Evolutionary conservation across 2,888 invertebrate species (phyloP).

Genomic region (Phrixothrix hirtus): DNA sequence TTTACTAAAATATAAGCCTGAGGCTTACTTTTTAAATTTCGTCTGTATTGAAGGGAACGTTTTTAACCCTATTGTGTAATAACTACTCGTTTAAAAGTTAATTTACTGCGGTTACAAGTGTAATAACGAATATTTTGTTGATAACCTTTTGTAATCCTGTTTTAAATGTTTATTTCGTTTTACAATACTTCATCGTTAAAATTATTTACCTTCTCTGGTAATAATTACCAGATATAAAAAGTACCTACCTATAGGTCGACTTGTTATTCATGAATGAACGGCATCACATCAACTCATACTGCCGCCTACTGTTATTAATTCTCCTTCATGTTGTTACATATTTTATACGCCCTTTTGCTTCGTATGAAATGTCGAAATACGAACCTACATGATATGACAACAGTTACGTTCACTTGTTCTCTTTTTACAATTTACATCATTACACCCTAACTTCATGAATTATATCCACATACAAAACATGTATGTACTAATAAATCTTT

Average conservation of each 20-base stretch:
- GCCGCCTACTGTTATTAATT: slow-evolving; percentile 25
- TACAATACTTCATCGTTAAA: slow-evolving; percentile 1
- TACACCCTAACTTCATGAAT: background rate
- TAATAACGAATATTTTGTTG: slow-evolving; percentile 2
- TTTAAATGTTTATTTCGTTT: slow-evolving; percentile 8
- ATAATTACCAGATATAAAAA: slow-evolving; percentile 2
- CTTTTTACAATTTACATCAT: background rate
- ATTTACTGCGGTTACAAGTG: background rate
- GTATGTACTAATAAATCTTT: too few relatives aligned
- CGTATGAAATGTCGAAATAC: slow-evolving; percentile 17
- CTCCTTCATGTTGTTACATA: slow-evolving; percentile 21
- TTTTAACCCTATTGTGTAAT: too few relatives aligned
- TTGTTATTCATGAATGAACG: slow-evolving; percentile 18
- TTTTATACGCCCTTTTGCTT: slow-evolving; percentile 28
- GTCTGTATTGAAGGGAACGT: background rate
- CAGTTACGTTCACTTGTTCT: too few relatives aligned
- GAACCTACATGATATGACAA: slow-evolving; percentile 18
- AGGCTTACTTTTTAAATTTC: background rate
- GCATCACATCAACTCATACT: slow-evolving; percentile 12
- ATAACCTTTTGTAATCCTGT: slow-evolving; percentile 18
- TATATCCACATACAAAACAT: too few relatives aligned
- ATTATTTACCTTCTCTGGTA: background rate
- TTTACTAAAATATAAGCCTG: slow-evolving; percentile 2
- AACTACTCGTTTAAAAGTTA: background rate
- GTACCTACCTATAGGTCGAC: background rate